Percentiles rank a stretch among this genome's conserved stretches.
These are phyloP conservation scores for Silvanus unidentatus DNA, from an alignment of 2,888 invertebrate genomes.

Conservation along the genomic window DNA sequence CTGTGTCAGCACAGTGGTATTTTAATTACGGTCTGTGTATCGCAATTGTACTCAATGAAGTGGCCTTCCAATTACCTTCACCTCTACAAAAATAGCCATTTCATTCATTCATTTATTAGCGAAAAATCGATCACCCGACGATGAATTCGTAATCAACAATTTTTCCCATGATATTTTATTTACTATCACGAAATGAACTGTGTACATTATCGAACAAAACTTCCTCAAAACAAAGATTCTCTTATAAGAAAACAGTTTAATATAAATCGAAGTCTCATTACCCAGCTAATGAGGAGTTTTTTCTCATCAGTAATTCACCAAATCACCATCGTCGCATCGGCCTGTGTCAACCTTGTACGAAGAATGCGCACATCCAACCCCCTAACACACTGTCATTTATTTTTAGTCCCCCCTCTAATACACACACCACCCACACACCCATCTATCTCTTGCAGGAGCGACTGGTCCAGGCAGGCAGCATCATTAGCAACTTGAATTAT, in stretches of 20 bases:
- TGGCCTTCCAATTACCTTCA: too few relatives aligned
- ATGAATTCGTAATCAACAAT: too few relatives aligned
- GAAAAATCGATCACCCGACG: too few relatives aligned
- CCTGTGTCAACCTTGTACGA: slow-evolving; percentile 1
- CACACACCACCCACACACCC: slow-evolving; percentile 26
- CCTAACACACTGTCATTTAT: slow-evolving; percentile 40
- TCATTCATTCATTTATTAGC: too few relatives aligned
- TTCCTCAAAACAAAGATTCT: not conserved
- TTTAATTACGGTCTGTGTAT: too few relatives aligned
- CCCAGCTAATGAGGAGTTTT: slow-evolving; percentile 40
- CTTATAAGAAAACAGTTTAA: slow-evolving; percentile 33
- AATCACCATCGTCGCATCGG: slow-evolving; percentile 27
- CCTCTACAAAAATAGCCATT: too few relatives aligned
- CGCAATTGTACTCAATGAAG: not conserved
- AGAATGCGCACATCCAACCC: not conserved
- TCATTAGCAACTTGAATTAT: slow-evolving; percentile 47
- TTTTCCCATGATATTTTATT: too few relatives aligned
- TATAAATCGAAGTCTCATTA: slow-evolving; percentile 44
- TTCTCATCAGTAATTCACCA: slow-evolving; percentile 44
- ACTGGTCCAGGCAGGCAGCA: slow-evolving; percentile 43
- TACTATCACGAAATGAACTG: too few relatives aligned
- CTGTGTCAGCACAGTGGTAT: too few relatives aligned
- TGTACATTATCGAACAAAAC: not conserved
- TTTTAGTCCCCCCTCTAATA: slow-evolving; percentile 33
- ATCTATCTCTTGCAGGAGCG: slow-evolving; percentile 43